Base-by-base conservation (phyloP, 2,113 vertebrate genomes). In the Nicator chloris region DNA sequence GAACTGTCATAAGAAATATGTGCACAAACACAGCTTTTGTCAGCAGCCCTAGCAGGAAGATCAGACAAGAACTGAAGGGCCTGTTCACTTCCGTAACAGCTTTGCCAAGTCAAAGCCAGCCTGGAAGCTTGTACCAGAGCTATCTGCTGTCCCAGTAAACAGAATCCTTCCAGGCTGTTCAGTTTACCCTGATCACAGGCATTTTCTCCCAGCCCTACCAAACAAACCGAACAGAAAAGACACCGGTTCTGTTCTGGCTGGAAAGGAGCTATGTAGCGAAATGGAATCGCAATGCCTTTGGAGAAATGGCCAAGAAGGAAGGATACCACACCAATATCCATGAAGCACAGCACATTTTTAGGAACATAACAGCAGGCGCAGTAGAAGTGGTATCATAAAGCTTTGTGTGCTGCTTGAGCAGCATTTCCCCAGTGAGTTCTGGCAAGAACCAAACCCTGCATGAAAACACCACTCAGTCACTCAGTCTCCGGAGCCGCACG, bases 401-500 rank as follows among this genome's bases (percentile, higher is more conserved):
- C 80, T 49, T 49, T 14, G 59, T 37, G n/a, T 2, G 6, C 45
- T 40, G 21, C 15, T 47, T 42, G 79, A 61, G 63, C 26, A 20
- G 50, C 39, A 4, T 56, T n/a, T 77, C 60, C 82, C 72, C 42
- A 26, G 68, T 0, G 54, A 81, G 64, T 2, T 73, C 35, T 9
- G 35, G 16, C 37, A 22, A 26, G 40, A 75, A 18, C 4, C 2
- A 8, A 77, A 68, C 3, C 35, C 44, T 27, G 49, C 71, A 4
- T 4, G 39, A 19, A 73, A 63, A 9, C 20, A 5, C 1, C 0
- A 3, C 11, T 86, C 53, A 10, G 85, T 1, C 0, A 3, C 11
- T 86, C 53, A 10, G 85, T 1, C 24, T n/a, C 30, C 47, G 11
- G 60, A 51, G 65, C 22, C 0, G 2, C 0, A 0, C 1, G 2